These are phyloP conservation scores for Nasonia vitripennis DNA, from an alignment of 1,140 invertebrate genomes.

Conservation along the genomic window DNA sequence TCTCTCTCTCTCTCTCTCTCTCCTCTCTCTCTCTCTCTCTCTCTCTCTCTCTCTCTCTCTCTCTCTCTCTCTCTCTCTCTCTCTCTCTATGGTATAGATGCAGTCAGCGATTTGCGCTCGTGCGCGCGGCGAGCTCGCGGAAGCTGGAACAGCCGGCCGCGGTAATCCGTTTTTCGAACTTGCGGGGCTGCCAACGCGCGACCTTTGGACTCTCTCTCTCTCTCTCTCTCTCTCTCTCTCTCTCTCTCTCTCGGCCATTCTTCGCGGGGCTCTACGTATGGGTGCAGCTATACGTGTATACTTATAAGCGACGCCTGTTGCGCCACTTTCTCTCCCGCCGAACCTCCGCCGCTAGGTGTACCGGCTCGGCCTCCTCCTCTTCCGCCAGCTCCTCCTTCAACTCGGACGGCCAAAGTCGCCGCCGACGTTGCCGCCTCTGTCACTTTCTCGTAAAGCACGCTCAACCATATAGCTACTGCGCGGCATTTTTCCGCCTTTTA, in stretches of 20 bases:
- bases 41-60: no score
- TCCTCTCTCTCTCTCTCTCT: no score
- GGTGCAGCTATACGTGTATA: neutral
- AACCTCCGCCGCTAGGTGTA: neutral
- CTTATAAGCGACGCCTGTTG: neutral
- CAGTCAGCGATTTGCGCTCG: no score
- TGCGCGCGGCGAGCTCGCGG: no score
- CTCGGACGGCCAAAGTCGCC: neutral
- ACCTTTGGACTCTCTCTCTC: neutral
- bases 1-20: no score
- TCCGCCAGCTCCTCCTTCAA: neutral
- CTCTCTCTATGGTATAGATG: no score
- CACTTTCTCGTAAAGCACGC: neutral
- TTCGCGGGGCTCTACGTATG: neutral
- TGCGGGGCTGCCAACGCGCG: neutral
- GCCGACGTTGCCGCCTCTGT: neutral
- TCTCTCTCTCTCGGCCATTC: no score
- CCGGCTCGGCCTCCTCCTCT: neutral
- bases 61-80: no score
- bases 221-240: neutral
- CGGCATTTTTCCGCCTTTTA: neutral
- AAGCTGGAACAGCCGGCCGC: no score
- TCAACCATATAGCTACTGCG: neutral
- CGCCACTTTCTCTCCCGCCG: neutral
- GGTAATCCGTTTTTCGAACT: neutral